These are phyloP conservation scores for Coluber constrictor DNA, from an alignment of 2,797 vertebrate species.

Conservation along the genomic window DNA sequence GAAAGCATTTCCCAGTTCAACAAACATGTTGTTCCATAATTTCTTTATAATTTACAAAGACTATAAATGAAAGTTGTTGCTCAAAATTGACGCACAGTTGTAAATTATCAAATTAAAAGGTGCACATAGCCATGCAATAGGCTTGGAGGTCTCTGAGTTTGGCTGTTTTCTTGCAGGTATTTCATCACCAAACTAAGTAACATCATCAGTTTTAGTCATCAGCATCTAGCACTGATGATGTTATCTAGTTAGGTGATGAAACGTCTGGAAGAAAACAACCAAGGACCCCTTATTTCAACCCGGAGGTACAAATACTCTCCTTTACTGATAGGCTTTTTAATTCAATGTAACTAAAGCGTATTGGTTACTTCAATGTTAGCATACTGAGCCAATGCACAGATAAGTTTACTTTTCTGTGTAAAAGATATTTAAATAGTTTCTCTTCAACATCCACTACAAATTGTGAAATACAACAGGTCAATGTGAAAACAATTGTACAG, in stretches of 20 bases:
- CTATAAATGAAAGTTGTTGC: neutral
- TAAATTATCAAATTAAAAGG: neutral
- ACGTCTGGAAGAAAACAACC: neutral
- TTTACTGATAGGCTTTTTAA: slow-evolving; percentile 8
- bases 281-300: neutral
- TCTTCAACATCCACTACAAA: slow-evolving; percentile 55
- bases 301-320: neutral
- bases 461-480: slow-evolving; percentile 64
- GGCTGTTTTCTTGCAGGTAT: neutral
- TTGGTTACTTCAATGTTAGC: slow-evolving; percentile 53
- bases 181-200: neutral
- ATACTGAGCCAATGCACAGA: slow-evolving; percentile 38
- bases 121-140: neutral
- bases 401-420: slow-evolving; percentile 57
- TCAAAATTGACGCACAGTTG: neutral
- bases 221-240: neutral
- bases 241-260: neutral
- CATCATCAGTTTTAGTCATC: neutral
- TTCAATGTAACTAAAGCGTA: slow-evolving; percentile 35
- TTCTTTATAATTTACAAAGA: neutral
- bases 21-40: neutral
- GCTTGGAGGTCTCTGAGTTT: neutral
- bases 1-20: neutral
- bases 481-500: slow-evolving; percentile 61
- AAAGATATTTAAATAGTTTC: slow-evolving; percentile 60